Percentiles rank a stretch among this genome's conserved stretches.
Conservation (phyloP, 2,113 vertebrate species). For the Nibea albiflora region DNA sequence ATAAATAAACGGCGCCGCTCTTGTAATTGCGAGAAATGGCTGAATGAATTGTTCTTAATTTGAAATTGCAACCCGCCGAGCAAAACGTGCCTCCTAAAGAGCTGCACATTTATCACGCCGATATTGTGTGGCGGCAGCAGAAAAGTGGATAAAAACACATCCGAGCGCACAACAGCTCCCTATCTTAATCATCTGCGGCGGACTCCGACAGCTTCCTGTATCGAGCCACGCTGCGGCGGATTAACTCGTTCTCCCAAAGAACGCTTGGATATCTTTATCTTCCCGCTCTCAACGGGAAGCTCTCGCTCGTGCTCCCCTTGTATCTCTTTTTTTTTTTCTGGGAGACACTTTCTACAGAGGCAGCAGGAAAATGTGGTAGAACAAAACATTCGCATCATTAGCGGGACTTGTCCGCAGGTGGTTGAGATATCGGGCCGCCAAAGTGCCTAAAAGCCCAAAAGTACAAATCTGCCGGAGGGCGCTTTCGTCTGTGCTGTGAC, state of each 20-base stretch:
- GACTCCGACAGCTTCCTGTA: constrained; percentile 48
- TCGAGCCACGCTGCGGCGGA: not conserved
- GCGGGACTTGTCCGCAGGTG: constrained; percentile 14
- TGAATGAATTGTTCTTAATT: not conserved
- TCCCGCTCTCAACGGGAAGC: constrained; percentile 2
- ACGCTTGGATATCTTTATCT: constrained; percentile 45
- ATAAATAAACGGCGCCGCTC: not conserved
- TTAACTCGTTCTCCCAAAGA: constrained; percentile 28
- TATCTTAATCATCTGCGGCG: constrained; percentile 42
- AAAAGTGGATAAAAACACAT: constrained; percentile 23
- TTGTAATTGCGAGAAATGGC: not conserved
- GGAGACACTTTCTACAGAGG: not conserved
- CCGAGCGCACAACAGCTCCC: not conserved
- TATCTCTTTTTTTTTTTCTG: constrained; percentile 12
- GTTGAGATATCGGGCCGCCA: constrained; percentile 19
- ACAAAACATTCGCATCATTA: constrained; percentile 44
- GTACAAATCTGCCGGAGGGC: not conserved
- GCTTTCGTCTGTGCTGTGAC: not conserved
- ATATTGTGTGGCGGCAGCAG: constrained; percentile 4
- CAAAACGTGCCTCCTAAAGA: not conserved
- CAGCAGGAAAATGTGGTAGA: not conserved
- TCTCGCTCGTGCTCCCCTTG: not conserved
- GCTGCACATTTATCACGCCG: not conserved
- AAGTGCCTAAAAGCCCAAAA: constrained; percentile 22
- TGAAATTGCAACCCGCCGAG: not conserved